These are phyloP conservation scores for Lasiurus cinereus DNA, from an alignment of 2,113 vertebrate species.

Conservation along the genomic window DNA sequence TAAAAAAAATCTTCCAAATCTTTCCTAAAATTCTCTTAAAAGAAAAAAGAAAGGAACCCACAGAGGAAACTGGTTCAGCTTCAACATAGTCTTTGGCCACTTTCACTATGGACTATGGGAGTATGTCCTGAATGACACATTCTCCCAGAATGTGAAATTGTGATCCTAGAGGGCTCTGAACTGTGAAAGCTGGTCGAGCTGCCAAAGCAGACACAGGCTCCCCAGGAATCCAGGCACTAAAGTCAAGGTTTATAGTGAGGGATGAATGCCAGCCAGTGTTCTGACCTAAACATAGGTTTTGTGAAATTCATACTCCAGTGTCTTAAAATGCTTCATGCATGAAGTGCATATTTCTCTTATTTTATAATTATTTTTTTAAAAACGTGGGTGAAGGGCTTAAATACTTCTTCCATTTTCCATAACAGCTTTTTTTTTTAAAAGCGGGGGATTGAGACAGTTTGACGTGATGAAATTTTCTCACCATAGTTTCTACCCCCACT, in stretches of 20 bases:
- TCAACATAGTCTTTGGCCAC: background rate
- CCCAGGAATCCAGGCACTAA: slow-evolving; percentile 80
- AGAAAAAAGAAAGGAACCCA: background rate
- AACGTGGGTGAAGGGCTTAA: slow-evolving; percentile 57
- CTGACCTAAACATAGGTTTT: slow-evolving; percentile 72
- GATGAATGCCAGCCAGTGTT: slow-evolving; percentile 84
- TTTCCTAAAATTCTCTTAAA: background rate
- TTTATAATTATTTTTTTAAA: slow-evolving; percentile 77
- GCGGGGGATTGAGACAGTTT: background rate
- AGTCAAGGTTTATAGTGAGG: slow-evolving; percentile 79
- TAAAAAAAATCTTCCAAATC: background rate
- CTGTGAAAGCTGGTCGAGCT: slow-evolving; percentile 81
- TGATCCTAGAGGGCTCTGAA: slow-evolving; percentile 75
- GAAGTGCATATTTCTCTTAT: slow-evolving; percentile 82
- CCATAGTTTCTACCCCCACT: background rate
- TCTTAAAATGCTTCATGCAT: slow-evolving; percentile 81
- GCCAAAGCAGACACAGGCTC: slow-evolving; percentile 78
- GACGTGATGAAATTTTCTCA: slow-evolving; percentile 58
- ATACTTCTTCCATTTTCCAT: slow-evolving; percentile 62
- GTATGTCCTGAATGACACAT: background rate
- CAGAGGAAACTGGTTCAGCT: background rate
- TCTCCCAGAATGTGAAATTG: slow-evolving; percentile 73
- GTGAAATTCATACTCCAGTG: slow-evolving; percentile 73
- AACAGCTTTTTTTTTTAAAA: slow-evolving; percentile 54
- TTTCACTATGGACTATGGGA: background rate